Conservation (phyloP, 2,888 invertebrate species). For the Euplagia quadripunctaria region DNA sequence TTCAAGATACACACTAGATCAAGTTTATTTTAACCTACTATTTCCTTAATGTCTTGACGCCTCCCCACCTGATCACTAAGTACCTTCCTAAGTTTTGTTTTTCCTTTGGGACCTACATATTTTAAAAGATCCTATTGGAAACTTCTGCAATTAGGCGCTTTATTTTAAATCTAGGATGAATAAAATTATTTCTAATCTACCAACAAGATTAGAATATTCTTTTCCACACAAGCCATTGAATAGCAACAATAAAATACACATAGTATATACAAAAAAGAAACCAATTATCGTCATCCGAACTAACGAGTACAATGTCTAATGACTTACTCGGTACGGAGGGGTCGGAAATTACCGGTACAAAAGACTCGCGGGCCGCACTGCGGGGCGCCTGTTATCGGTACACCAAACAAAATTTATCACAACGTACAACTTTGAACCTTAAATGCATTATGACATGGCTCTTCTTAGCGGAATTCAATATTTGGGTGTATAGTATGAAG, state of each 20-base stretch:
- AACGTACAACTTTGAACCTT: slow-evolving; percentile 28
- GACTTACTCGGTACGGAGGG: slow-evolving; percentile 64
- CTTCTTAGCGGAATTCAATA: slow-evolving; percentile 4
- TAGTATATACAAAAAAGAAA: slow-evolving; percentile 44
- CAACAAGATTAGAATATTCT: slow-evolving; percentile 17
- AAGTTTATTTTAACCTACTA: too few relatives aligned
- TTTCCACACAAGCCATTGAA: slow-evolving; percentile 19
- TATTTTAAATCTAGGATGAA: not conserved
- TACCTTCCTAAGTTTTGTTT: too few relatives aligned
- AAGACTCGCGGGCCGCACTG: slow-evolving; percentile 64
- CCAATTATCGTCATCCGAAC: slow-evolving; percentile 58
- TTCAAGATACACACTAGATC: too few relatives aligned
- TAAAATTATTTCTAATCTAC: too few relatives aligned
- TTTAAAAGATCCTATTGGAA: too few relatives aligned
- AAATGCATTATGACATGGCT: slow-evolving; percentile 4
- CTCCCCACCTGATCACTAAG: too few relatives aligned
- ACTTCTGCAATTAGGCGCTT: not conserved
- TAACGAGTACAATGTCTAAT: slow-evolving; percentile 66
- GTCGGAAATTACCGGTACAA: slow-evolving; percentile 72
- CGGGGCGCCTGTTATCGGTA: slow-evolving; percentile 72
- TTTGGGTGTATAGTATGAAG: slow-evolving; percentile 39
- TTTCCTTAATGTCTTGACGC: too few relatives aligned
- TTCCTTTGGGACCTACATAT: too few relatives aligned
- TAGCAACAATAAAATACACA: slow-evolving; percentile 31
- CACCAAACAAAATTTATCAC: slow-evolving; percentile 5